Evolutionary conservation across 2,888 invertebrate species (phyloP).

Genomic region (Sinodicranocentrus sp.): DNA sequence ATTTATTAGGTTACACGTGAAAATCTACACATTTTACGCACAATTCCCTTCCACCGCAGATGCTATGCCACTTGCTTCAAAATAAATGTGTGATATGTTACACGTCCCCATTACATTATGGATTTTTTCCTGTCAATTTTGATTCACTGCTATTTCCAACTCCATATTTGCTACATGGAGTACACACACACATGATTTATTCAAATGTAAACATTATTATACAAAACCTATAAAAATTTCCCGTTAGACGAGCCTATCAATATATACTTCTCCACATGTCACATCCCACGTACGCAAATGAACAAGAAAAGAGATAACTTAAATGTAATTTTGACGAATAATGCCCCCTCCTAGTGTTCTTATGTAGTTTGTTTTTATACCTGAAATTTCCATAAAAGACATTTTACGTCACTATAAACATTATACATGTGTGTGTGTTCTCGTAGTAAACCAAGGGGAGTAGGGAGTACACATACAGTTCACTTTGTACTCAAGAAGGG

Average conservation of each 20-base stretch:
- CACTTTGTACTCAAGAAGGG: not conserved
- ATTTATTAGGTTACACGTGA: slow-evolving; percentile 4
- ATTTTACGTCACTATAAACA: slow-evolving; percentile 34
- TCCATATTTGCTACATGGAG: not conserved
- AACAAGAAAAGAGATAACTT: slow-evolving; percentile 28
- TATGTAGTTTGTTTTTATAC: too few relatives aligned
- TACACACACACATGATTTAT: not conserved
- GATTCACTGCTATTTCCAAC: not conserved
- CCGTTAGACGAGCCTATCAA: not conserved
- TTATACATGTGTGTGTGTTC: not conserved
- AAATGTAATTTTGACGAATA: too few relatives aligned
- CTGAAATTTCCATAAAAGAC: too few relatives aligned
- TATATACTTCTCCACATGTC: not conserved
- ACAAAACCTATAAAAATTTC: slow-evolving; percentile 1
- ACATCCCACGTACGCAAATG: slow-evolving; percentile 27
- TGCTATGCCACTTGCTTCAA: too few relatives aligned
- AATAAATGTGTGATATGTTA: too few relatives aligned
- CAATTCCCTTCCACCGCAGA: too few relatives aligned
- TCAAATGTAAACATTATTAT: not conserved
- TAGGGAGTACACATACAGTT: not conserved
- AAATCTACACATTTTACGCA: not conserved
- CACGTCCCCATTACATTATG: not conserved
- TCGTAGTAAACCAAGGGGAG: slow-evolving; percentile 16
- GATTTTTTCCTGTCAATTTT: slow-evolving; percentile 5
- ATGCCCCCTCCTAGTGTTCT: too few relatives aligned